These are phyloP conservation scores for Alloplasta piceator DNA, from an alignment of 2,888 invertebrate genomes.

Conservation along the genomic window DNA sequence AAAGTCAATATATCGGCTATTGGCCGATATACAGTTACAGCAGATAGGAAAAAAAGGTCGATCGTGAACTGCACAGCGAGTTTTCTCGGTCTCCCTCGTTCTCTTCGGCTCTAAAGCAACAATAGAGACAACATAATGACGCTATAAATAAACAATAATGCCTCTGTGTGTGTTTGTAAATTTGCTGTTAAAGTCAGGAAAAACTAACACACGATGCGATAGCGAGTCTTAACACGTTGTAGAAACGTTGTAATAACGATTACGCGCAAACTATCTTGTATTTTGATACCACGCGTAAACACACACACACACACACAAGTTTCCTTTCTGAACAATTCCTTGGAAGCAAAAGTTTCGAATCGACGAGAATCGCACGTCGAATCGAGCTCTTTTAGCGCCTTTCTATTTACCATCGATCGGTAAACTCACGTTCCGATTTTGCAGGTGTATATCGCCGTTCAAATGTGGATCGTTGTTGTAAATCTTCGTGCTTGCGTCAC, in stretches of 20 bases:
- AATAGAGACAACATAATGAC: constrained; percentile 80
- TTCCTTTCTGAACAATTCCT: too few species aligned
- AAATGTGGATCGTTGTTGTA: constrained; percentile 26
- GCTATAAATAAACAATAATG: constrained; percentile 81
- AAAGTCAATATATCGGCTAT: constrained; percentile 10
- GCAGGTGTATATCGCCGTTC: constrained; percentile 16
- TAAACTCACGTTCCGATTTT: background rate
- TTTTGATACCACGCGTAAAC: background rate
- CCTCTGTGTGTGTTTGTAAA: constrained; percentile 64
- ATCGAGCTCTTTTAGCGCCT: background rate
- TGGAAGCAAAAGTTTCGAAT: too few species aligned
- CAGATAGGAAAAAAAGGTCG: background rate
- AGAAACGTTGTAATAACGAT: constrained; percentile 35
- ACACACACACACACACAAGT: too few species aligned
- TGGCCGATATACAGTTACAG: background rate
- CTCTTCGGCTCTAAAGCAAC: constrained; percentile 62
- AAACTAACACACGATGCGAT: constrained; percentile 14
- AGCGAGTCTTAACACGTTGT: constrained; percentile 15
- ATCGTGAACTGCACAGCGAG: background rate
- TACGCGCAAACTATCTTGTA: constrained; percentile 2
- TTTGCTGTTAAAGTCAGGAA: constrained; percentile 8
- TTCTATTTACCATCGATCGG: background rate
- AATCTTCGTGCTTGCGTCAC: constrained; percentile 58
- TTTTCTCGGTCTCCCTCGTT: background rate
- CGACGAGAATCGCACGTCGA: too few species aligned